A percentile compares a stretch with the other conserved stretches of the same genome.
phyloP scores from a whole-genome alignment of 92 coral and sea anemone genomes.

The Umimayanthus chanpuru region DNA sequence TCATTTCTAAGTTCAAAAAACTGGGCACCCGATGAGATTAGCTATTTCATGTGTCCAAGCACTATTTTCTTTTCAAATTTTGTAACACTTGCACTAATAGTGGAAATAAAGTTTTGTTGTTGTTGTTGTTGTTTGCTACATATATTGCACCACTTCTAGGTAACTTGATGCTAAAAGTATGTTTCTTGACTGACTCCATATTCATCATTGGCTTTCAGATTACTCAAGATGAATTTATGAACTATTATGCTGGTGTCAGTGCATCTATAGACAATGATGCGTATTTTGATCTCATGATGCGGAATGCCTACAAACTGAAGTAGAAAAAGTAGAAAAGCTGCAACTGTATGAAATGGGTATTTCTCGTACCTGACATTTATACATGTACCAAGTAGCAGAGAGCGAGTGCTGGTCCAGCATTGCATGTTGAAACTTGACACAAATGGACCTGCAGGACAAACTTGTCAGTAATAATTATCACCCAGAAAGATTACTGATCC shows the following conservation, averaged over 20 bases:
- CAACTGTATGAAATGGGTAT: background rate
- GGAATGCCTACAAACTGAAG: constrained; percentile 89
- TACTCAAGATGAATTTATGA: constrained; percentile 89
- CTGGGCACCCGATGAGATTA: too few species aligned
- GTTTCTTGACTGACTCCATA: background rate
- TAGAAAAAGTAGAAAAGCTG: constrained; percentile 9
- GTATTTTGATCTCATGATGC: constrained; percentile 92
- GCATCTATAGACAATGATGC: constrained; percentile 97
- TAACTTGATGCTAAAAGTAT: background rate
- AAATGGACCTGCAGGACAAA: background rate
- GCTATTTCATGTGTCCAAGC: too few species aligned
- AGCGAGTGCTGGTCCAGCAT: background rate
- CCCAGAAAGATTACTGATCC: background rate
- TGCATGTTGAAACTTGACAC: background rate
- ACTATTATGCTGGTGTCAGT: constrained; percentile 94
- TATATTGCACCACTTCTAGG: background rate
- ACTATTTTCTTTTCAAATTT: too few species aligned
- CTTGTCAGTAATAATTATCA: too few species aligned
- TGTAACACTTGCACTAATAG: too few species aligned
- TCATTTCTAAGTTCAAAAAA: background rate
- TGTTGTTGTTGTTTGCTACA: background rate
- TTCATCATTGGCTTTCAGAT: constrained; percentile 57
- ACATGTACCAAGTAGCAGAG: background rate
- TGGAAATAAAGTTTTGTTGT: too few species aligned
- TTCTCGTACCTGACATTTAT: too few species aligned